Percentiles rank a stretch among this genome's conserved stretches.
These are phyloP conservation scores for Lasioglossum lativentre DNA, from an alignment of 2,888 invertebrate genomes.

Conservation along the genomic window DNA sequence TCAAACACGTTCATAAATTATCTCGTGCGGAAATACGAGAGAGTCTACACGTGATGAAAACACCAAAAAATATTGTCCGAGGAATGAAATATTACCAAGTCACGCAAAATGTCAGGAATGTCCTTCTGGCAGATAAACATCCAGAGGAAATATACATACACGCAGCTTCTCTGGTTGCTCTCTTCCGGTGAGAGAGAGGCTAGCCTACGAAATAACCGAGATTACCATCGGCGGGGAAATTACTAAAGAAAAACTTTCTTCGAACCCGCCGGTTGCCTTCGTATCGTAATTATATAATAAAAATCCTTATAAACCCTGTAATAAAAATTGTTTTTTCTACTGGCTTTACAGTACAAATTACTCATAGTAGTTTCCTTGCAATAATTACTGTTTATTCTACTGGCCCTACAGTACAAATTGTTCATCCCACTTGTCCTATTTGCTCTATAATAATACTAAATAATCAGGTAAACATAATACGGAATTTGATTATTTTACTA, in stretches of 20 bases:
- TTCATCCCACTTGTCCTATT: not conserved
- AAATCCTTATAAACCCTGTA: no score
- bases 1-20: conserved; percentile 29
- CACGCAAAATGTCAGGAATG: conserved; percentile 9
- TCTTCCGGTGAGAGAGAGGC: not conserved
- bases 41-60: not conserved
- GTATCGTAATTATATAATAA: no score
- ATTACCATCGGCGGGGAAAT: not conserved
- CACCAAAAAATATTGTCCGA: not conserved
- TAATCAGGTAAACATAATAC: no score
- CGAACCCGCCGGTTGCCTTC: no score
- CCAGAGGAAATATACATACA: not conserved
- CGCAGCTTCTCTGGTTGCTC: conserved; percentile 14
- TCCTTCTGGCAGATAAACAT: not conserved
- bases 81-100: conserved; percentile 7
- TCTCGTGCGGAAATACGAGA: conserved; percentile 1
- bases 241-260: not conserved
- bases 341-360: not conserved
- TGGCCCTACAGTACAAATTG: no score
- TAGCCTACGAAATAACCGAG: conserved; percentile 9
- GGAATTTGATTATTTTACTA: no score
- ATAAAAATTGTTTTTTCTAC: no score
- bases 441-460: no score
- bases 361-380: not conserved
- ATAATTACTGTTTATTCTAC: no score